These are phyloP conservation scores for Pterostichus niger DNA, from an alignment of 2,888 invertebrate species.

Conservation along the genomic window DNA sequence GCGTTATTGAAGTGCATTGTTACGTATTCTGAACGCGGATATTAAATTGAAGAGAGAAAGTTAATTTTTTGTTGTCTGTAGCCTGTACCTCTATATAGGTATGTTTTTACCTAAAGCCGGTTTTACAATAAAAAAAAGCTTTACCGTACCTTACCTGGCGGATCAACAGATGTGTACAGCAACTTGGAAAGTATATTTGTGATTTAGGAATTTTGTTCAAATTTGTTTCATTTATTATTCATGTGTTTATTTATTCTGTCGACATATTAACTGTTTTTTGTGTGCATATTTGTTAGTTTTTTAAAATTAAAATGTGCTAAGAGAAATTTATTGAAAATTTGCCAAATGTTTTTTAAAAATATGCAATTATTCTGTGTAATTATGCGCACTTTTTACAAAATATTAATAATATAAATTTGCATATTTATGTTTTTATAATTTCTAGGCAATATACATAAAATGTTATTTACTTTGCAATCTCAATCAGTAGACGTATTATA, in stretches of 20 bases:
- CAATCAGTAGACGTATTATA: no score
- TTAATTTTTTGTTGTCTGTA: constrained; percentile 61
- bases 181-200: constrained; percentile 42
- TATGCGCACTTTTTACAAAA: no score
- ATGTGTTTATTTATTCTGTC: no score
- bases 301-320: constrained; percentile 1
- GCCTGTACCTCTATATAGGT: constrained; percentile 44
- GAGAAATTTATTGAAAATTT: constrained; percentile 1
- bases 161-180: constrained; percentile 52
- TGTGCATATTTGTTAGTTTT: neutral
- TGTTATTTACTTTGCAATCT: no score
- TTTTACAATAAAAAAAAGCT: constrained; percentile 62
- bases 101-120: constrained; percentile 64
- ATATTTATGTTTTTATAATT: no score
- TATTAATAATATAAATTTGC: no score
- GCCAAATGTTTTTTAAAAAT: constrained; percentile 25
- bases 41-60: constrained; percentile 59
- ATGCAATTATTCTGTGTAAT: neutral
- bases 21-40: constrained; percentile 54
- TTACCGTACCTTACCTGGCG: constrained; percentile 64
- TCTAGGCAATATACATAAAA: no score
- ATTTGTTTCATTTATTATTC: neutral
- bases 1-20: constrained; percentile 62
- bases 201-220: neutral
- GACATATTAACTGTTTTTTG: neutral